These are phyloP conservation scores for Macrophya alboannulata DNA, from an alignment of 2,888 invertebrate genomes.

Conservation along the genomic window DNA sequence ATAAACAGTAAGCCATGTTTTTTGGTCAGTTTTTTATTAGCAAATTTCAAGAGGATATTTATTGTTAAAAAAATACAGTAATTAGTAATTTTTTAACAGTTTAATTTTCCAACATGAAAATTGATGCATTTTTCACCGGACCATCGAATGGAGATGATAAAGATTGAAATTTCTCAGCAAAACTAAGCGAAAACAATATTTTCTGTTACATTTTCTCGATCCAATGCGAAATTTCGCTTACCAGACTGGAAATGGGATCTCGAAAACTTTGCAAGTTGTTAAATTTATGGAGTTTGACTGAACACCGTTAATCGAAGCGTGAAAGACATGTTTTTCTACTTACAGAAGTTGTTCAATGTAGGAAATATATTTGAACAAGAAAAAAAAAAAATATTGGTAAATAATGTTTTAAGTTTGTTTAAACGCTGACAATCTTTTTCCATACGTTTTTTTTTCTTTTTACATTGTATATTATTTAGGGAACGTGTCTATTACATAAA, in stretches of 20 bases:
- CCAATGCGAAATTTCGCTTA: neutral
- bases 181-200: neutral
- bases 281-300: neutral
- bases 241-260: neutral
- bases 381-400: neutral
- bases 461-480: neutral
- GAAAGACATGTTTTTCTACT: neutral
- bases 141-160: too few relatives aligned
- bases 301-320: neutral
- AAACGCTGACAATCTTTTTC: neutral
- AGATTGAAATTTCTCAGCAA: too few relatives aligned
- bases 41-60: too few relatives aligned
- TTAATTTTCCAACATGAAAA: too few relatives aligned
- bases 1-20: too few relatives aligned
- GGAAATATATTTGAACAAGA: neutral
- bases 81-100: too few relatives aligned
- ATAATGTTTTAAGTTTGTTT: neutral
- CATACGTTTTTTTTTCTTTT: neutral
- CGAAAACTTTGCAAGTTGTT: neutral
- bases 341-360: neutral
- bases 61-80: too few relatives aligned
- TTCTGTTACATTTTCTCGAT: neutral
- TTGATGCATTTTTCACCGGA: too few relatives aligned
- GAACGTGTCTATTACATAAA: neutral
- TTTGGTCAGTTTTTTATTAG: too few relatives aligned